Conservation (phyloP, 2,113 vertebrate species). For the Gasterosteus aculeatus region DNA sequence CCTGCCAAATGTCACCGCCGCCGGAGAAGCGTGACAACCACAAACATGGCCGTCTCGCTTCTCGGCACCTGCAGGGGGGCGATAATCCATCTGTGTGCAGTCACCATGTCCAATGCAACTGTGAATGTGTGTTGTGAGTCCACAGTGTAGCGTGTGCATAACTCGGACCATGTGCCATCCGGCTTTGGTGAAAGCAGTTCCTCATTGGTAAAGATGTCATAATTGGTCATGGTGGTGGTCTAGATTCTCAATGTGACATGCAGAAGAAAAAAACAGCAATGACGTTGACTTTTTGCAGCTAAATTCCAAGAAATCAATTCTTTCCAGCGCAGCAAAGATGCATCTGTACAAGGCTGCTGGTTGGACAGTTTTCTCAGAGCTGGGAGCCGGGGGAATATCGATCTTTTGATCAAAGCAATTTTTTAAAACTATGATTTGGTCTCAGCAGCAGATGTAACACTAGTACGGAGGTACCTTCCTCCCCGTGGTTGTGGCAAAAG, state of each 20-base stretch:
- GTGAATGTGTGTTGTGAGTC: not conserved
- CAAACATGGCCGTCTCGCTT: not conserved
- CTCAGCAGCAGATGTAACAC: not conserved
- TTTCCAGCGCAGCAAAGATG: not conserved
- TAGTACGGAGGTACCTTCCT: not conserved
- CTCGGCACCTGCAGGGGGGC: no score
- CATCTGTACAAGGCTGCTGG: slow-evolving; percentile 6
- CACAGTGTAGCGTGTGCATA: not conserved
- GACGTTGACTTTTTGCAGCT: slow-evolving; percentile 16
- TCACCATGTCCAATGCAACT: not conserved
- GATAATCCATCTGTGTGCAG: not conserved
- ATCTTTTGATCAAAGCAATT: slow-evolving; percentile 27
- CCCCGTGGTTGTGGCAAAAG: not conserved
- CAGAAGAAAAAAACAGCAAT: slow-evolving; percentile 21
- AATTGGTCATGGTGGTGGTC: not conserved
- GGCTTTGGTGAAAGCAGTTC: not conserved
- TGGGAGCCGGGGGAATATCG: not conserved
- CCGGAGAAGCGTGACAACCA: not conserved
- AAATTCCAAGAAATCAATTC: not conserved
- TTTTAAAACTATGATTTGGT: not conserved
- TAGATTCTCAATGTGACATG: not conserved
- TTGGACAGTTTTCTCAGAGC: slow-evolving; percentile 5
- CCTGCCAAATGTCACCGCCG: not conserved
- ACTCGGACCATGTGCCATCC: not conserved
- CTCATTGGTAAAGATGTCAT: not conserved